Evolutionary conservation across 2,888 invertebrate genomes (phyloP).

Genomic region (Protophormia terraenovae): DNA sequence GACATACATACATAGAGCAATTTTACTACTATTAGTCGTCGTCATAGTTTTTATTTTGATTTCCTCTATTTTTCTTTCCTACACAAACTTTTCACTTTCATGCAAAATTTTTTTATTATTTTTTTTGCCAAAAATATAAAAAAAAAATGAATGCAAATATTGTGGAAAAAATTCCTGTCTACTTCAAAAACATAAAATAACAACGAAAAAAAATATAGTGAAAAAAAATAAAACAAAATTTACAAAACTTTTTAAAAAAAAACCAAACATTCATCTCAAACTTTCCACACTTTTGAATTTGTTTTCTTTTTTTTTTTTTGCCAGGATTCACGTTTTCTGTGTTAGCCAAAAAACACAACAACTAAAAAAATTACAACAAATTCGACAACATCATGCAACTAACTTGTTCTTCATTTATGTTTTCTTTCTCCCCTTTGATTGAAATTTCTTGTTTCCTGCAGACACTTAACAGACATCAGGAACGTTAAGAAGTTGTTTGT

Average conservation of each 20-base stretch:
- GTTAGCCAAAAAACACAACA: conserved; percentile 48
- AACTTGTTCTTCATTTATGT: conserved; percentile 2
- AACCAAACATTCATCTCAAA: conserved; percentile 22
- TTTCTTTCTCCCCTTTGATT: background rate
- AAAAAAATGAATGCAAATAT: conserved; percentile 45
- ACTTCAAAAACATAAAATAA: conserved; percentile 41
- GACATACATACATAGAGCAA: background rate
- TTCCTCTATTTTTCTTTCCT: conserved; percentile 37
- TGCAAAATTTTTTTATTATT: conserved; percentile 69
- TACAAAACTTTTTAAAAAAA: conserved; percentile 59
- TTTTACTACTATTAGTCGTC: conserved; percentile 30
- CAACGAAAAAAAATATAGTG: conserved; percentile 42
- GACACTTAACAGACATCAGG: background rate
- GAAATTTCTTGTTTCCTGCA: background rate
- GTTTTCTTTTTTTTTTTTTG: conserved; percentile 19
- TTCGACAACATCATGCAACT: conserved; percentile 31
- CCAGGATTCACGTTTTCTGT: conserved; percentile 68
- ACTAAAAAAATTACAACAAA: conserved; percentile 7
- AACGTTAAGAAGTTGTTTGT: background rate
- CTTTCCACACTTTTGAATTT: conserved; percentile 59
- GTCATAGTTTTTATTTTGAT: conserved; percentile 55
- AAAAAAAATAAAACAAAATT: conserved; percentile 52
- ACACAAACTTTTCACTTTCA: conserved; percentile 72
- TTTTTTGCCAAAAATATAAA: conserved; percentile 60
- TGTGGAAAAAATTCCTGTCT: conserved; percentile 5